phyloP scores from a whole-genome alignment of 2,888 invertebrate genomes.

The Frankliniella fusca region DNA sequence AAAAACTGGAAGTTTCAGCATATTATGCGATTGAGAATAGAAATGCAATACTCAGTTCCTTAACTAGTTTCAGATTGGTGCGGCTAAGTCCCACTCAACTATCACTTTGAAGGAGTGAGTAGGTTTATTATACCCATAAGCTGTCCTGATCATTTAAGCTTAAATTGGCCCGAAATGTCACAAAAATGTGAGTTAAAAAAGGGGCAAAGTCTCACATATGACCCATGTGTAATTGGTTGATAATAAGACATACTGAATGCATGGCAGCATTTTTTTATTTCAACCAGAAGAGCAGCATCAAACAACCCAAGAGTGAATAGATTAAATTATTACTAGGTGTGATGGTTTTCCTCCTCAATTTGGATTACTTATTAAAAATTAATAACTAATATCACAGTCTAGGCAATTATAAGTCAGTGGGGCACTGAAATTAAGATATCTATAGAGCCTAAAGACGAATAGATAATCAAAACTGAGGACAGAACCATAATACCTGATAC shows the following conservation, averaged over 20 bases:
- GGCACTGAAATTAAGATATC: no score
- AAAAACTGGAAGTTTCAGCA: no score
- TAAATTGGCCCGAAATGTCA: no score
- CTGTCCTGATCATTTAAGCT: no score
- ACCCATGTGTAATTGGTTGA: slow-evolving; percentile 18
- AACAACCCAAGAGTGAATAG: not conserved
- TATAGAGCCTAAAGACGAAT: no score
- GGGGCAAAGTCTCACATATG: not conserved
- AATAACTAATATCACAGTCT: not conserved
- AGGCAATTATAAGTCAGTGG: not conserved
- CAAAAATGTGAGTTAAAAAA: not conserved
- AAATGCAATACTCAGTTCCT: no score
- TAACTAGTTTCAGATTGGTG: no score
- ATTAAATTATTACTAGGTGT: not conserved
- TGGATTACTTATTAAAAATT: not conserved
- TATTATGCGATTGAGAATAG: no score
- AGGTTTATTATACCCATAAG: no score
- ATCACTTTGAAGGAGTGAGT: no score
- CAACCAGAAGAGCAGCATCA: slow-evolving; percentile 22
- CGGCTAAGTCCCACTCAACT: no score
- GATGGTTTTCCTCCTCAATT: not conserved
- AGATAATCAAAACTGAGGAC: not conserved
- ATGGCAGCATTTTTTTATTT: slow-evolving; percentile 3
- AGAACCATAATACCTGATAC: not conserved
- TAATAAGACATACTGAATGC: slow-evolving; percentile 13